Base-by-base conservation (phyloP, 2,113 vertebrate species). In the Mormyrus iriodes region DNA sequence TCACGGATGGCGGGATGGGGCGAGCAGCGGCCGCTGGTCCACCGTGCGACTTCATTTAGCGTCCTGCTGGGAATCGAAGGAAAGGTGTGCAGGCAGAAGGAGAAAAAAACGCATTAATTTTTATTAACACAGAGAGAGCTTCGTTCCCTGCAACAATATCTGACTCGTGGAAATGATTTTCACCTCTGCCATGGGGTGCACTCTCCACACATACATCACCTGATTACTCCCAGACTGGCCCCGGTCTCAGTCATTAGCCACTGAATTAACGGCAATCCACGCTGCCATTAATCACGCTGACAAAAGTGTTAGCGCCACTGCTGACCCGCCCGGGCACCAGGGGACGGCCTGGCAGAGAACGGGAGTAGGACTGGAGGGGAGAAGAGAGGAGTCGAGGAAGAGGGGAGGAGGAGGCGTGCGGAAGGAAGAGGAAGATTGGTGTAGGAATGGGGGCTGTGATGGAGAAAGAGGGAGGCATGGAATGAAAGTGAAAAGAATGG, bases 251-350 rank as follows among this genome's bases (percentile, higher is more conserved):
- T 98, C 98, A 99, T 99, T 99, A 99, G 97, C 97, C 96, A 97
- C 96, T 98, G 98, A 99, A 99, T 99, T 99, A 99, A 98, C 97
- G 96, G 95, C 97, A 96, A 96, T 96, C 95, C 97, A 95, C 96
- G 93, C 91, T 92, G 95, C 98, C 97, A 99, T 99, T 99, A 98
- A 99, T 99, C 98, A 99, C 98, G 92, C 96, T 99, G 98, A 98
- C 98, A 99, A 97, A 97, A 97, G 97, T 96, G 94, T 96, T 96
- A 96, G 97, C 96, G 95, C 94, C 82, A 93, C 95, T 90, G 92
- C 95, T 96, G 96, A 97, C 96, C 96, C 95, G 93, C 95, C 96
- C 92, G 92, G 91, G 95, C 95, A 95, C 93, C 94, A 91, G 93
- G 94, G 95, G 96, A 96, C 93, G 92, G 89, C 3, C n/a, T 85